Evolutionary conservation across 1,140 invertebrate species (phyloP).

Genomic region (Belonocnema kinseyi): DNA sequence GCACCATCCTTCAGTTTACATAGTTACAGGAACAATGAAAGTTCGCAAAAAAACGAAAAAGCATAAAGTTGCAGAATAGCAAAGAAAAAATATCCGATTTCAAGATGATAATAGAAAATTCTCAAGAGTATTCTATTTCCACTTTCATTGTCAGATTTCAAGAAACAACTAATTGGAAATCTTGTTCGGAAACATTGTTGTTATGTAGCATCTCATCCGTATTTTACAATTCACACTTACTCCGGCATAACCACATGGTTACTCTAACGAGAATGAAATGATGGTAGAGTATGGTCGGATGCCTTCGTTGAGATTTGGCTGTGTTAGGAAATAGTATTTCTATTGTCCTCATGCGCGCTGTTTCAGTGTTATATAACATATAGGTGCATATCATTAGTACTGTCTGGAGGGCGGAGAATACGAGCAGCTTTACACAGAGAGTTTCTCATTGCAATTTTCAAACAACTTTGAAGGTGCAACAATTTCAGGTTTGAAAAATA

Average conservation of each 20-base stretch:
- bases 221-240: background rate
- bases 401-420: background rate
- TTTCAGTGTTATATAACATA: background rate
- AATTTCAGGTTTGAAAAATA: no score
- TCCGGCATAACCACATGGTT: background rate
- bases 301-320: slow-evolving; percentile 2
- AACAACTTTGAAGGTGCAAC: background rate
- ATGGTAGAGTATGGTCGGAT: background rate
- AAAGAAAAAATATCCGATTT: no score
- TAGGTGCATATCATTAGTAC: slow-evolving; percentile 16
- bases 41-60: no score
- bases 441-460: background rate
- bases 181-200: slow-evolving; percentile 2
- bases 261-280: slow-evolving; percentile 24
- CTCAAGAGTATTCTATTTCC: background rate
- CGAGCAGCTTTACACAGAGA: background rate
- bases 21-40: no score
- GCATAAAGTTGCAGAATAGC: no score
- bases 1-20: no score
- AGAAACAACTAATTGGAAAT: slow-evolving; percentile 15
- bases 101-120: background rate
- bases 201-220: background rate
- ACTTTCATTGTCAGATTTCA: background rate
- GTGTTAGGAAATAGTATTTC: slow-evolving; percentile 10
- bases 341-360: background rate